Evolutionary conservation across 2,797 vertebrate species (phyloP), one percentile per base, ranked within the genome.

Genomic region (Vipera ursinii): DNA sequence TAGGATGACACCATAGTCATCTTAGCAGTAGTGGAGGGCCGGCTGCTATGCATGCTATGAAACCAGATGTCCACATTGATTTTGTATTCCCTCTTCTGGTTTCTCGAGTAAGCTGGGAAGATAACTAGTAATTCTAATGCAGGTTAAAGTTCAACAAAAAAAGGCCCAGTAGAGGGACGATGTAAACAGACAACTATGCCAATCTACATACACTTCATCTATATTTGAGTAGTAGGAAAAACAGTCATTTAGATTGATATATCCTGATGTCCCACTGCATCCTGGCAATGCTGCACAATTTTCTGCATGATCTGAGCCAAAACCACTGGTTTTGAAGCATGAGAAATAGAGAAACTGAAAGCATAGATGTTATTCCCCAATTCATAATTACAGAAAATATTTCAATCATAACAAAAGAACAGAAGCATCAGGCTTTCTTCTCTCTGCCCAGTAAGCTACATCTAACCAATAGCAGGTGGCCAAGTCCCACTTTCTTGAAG

Each of bases 121-220:
- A 94, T 97, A 96, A 94, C 96, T 96, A 92, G 96, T 95, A 94
- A 97, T 97, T 97, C 96, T 97, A 97, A 98, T 97, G 95, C 94
- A 97, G 91, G 93, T 90, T 94, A 97, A 96, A 96, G 96, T 96
- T 98, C 95, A 93, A 87, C 90, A 96, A 95, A 94, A 95, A 93
- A 93, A 87, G 92, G 92, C 96, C 96, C 96, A 93, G 93, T 94
- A 96, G 96, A 97, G 93, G 9, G 96, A 96, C 20, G 12, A 94
- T 96, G 92, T 94, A 96, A 97, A 94, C 73, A 93, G 90, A 92
- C 92, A 94, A 88, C 92, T 86, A 86, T 13, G 17, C 89, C 94
- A 95, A 96, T 93, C 15, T 94, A 63, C 7, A 96, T 93, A 89
- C 56, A 96, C 91, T 95, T 96, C 95, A 95, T 93, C 90, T 95